Evolutionary conservation across 2,113 vertebrate species (phyloP), one percentile per base, ranked within the genome.

Genomic region (Serinus canaria): DNA sequence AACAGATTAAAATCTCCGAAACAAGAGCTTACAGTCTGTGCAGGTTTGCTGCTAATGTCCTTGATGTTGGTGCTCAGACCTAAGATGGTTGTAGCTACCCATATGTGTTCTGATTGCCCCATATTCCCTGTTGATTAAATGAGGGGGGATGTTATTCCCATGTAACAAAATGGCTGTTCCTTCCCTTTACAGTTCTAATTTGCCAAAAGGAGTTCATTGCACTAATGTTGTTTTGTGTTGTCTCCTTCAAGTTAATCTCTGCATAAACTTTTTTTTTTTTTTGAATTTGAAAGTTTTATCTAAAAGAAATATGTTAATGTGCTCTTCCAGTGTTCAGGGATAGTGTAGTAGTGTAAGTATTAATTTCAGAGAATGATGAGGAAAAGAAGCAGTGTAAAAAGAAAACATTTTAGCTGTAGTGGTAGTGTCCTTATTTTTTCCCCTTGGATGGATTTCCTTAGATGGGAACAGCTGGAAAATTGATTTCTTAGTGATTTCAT

Each of bases 401-500:
- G 13, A 56, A 56, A 80, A 67, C 41, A 56, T 73, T 72, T 79
- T 79, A 46, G 46, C 50, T 76, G 20, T 55, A 62, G 43, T 67
- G 25, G 31, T 80, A 90, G 62, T 7, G 33, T 55, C 67, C 79
- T 83, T 69, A 8, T 64, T 72, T 81, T 84, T 87, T 70, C 8
- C 27, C 9, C 8, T 66, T 74, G 17, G 17, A 66, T 93, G 47
- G 18, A 83, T 86, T 86, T 92, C 39, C 44, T 56, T 85, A 53
- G 46, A 52, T 60, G 41, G 15, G 20, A 37, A 74, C 70, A 86
- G 33, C 25, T 70, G 43, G 75, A 83, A 93, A 97, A 94, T 58
- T 92, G 70, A 93, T 94, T 95, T 92, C 58, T 87, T 90, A 90
- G 24, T 85, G 85, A 90, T 76, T 82, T 73, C 6, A 52, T 70